Evolutionary conservation across 1,140 invertebrate genomes (phyloP).

Genomic region (Nephotettix cincticeps): DNA sequence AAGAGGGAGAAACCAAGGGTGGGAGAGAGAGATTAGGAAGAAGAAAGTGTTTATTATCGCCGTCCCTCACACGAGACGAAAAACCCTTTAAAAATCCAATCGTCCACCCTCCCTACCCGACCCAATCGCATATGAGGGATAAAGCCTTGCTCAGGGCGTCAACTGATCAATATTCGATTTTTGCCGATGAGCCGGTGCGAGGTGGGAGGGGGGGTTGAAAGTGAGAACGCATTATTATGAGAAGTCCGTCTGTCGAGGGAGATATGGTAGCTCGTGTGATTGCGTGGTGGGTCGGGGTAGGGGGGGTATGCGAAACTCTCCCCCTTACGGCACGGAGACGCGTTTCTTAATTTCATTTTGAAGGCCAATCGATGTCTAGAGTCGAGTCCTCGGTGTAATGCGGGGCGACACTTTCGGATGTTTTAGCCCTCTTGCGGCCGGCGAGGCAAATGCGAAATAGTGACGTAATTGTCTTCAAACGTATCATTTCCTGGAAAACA

Average conservation of each 20-base stretch:
- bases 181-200: constrained; percentile 14
- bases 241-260: constrained; percentile 17
- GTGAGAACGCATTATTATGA: constrained; percentile 27
- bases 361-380: constrained; percentile 3
- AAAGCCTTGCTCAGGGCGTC: constrained; percentile 1
- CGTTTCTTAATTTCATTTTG: constrained; percentile 22
- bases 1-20: background rate
- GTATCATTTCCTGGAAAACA: no score
- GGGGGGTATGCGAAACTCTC: no score
- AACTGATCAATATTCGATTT: constrained; percentile 29
- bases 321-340: background rate
- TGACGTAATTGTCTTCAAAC: no score
- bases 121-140: constrained; percentile 21
- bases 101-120: background rate
- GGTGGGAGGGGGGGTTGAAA: background rate
- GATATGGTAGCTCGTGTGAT: constrained; percentile 1
- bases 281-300: background rate
- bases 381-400: no score
- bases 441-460: no score
- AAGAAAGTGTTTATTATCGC: constrained; percentile 20
- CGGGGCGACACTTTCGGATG: no score
- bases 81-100: constrained; percentile 18
- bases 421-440: no score
- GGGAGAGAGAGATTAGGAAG: background rate
- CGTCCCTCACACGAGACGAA: background rate